Evolutionary conservation across 2,888 invertebrate genomes (phyloP), one percentile per base, ranked within the genome.

Genomic region (Bellardia bayeri): DNA sequence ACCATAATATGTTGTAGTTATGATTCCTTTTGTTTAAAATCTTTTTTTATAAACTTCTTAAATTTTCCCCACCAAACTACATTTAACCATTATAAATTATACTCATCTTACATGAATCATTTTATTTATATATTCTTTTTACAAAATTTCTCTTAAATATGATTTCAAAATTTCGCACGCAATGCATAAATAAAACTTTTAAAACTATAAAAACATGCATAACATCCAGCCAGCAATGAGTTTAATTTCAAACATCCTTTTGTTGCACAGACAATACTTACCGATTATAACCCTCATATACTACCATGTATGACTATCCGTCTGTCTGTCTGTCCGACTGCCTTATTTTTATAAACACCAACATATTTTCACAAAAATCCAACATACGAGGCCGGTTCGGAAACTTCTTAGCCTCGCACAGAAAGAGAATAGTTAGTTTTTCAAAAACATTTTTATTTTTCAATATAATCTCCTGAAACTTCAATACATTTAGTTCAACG

Each of bases 131-230:
- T 54, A 51, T 49, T 37, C 30, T 42, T 49, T 16, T 42, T 2
- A 1, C n/a, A 61, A 16, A 66, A 68, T 61, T 51, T 75, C 58
- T 58, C 16, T 71, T 66, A 76, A 76, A 68, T 76, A 76, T 72
- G 14, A 72, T 81, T 83, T 83, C 45, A 80, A 86, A 83, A 75
- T 58, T 72, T 72, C 58, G 64, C 86, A 87, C 83, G 86, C 86
- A 87, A 84, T 63, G 72, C 84, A 87, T 87, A 87, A 84, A 82
- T 82, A 82, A 84, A 84, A 74, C 11, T 56, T 84, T 51, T 16
- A 49, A 69, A 58, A 69, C 37, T 42, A 68, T n/a, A n/a, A 56
- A 81, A 78, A 78, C 1, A 45, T 72, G 69, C 33, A 58, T 63
- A 78, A 54, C 9, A n/a, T 13, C 30, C 30, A 72, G 13, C 78